Base-by-base conservation (phyloP, 2,113 vertebrate genomes). In the Panthera tigris region DNA sequence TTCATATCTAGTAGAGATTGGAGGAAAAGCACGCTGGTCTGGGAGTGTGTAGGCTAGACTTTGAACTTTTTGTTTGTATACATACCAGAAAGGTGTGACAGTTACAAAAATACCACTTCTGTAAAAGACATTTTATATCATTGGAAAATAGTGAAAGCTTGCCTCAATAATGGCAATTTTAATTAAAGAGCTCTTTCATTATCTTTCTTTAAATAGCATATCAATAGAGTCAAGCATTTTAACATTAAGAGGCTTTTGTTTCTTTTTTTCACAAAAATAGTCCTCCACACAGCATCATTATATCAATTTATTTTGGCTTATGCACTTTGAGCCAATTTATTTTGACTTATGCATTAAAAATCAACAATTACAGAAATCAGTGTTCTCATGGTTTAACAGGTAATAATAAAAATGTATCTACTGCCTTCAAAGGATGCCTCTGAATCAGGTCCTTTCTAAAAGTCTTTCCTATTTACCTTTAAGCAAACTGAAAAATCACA, bases 401-500 rank as follows among this genome's bases (percentile, higher is more conserved):
- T 71, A 57, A 16, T 52, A 76, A 97, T 92, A 96, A 96, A 86
- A 97, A 69, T 31, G 13, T 33, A 21, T 21, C 5, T 33, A 25
- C 3, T 76, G 11, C 55, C 65, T 98, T 92, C 84, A 94, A 48
- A 87, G 23, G 31, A 95, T 13, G 18, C 0, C 4, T 97, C n/a
- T 74, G 25, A 95, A 23, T 8, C 4, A 96, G 66, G 6, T 86
- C 63, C 31, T 96, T 84, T 89, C 65, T 96, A 78, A 48, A 55
- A 93, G 3, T 81, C 3, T 85, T 91, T 97, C 92, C 25, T 36
- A 57, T 31, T 82, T 85, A 76, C 5, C 88, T 93, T 95, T 27
- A 79, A 96, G 89, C 86, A 95, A 97, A 84, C n/a, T 14, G 83
- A 98, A 98, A 98, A 98, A 97, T 76, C 95, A 97, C 29, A 91